These are phyloP conservation scores for Drosophila nigromelanica DNA, from an alignment of 1,140 invertebrate genomes.

Conservation along the genomic window DNA sequence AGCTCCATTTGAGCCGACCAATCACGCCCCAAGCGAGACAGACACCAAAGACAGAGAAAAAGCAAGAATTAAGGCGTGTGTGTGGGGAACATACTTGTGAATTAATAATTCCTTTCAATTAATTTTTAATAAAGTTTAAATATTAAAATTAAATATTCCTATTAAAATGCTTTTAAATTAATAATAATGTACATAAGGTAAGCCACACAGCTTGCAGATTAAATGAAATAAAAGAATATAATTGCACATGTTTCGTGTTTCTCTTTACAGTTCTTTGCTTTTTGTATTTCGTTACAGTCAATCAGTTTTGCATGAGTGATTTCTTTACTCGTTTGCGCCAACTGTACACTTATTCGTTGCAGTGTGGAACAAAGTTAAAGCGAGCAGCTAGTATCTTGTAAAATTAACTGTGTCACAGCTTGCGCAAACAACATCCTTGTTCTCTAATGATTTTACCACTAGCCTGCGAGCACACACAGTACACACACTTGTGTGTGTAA, in stretches of 20 bases:
- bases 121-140: too few relatives aligned
- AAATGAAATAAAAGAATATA: too few relatives aligned
- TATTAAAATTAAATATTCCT: too few relatives aligned
- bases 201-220: too few relatives aligned
- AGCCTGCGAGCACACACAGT: background rate
- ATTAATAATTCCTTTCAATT: slow-evolving; percentile 78
- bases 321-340: slow-evolving; percentile 81
- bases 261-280: slow-evolving; percentile 71
- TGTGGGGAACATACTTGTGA: slow-evolving; percentile 46
- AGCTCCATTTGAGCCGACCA: slow-evolving; percentile 50
- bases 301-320: slow-evolving; percentile 81
- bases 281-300: slow-evolving; percentile 73
- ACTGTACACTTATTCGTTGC: slow-evolving; percentile 60
- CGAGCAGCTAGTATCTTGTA: slow-evolving; percentile 41
- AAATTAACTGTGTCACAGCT: slow-evolving; percentile 41
- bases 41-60: slow-evolving; percentile 3
- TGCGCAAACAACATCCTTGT: slow-evolving; percentile 32
- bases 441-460: slow-evolving; percentile 14
- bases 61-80: background rate
- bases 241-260: slow-evolving; percentile 80
- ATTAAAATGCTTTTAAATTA: too few relatives aligned
- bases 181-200: too few relatives aligned
- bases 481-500: background rate
- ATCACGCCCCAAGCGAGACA: slow-evolving; percentile 65
- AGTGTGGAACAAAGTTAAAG: slow-evolving; percentile 57